Evolutionary conservation across 2,888 invertebrate genomes (phyloP), one percentile per base, ranked within the genome.

Genomic region (Marronus borbonicus): DNA sequence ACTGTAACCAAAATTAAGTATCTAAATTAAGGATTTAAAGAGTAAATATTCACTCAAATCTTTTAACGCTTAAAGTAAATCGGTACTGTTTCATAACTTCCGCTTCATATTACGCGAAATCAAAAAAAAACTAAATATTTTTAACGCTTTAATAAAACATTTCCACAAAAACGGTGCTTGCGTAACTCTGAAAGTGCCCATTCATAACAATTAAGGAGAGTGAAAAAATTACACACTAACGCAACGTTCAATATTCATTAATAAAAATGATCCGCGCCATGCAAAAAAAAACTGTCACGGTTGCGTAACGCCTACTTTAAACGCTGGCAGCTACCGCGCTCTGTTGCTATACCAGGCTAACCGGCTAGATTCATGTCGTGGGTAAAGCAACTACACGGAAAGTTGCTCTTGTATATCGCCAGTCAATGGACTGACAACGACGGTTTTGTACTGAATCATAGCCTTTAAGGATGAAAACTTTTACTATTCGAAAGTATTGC

Each of bases 401-500:
- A 31, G 28, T 31, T 50, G 50, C 50, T 68, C 68, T 68, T 50
- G 68, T 17, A 24, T 68, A 50, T 68, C 31, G 68, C 68, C 68
- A 68, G 68, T 68, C 68, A 68, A 68, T 68, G 68, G 68, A 68
- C 68, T 68, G 49, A 68, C 68, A 39, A 28, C 28, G 50, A 20
- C 28, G 28, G 49, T 68, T 65, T 36, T 44, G 44, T 7, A 65
- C 17, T 60, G 72, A 74, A 39, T 74, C 72, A 74, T 44, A 17
- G n/a, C 7, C 24, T 0, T 68, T 55, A 70, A 70, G 55, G 58
- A 58, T 58, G 60, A 72, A 60, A 60, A 44, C 72, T 74, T 70
- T 70, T 60, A 74, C 60, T 74, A 74, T 44, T 74, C 20, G 60
- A 74, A 74, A 74, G 60, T 74, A 74, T 74, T 74, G 44, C 72